Percentiles rank a stretch among this genome's conserved stretches.
These are phyloP conservation scores for Eupithecia subfuscata DNA, from an alignment of 2,888 invertebrate genomes.

Conservation along the genomic window DNA sequence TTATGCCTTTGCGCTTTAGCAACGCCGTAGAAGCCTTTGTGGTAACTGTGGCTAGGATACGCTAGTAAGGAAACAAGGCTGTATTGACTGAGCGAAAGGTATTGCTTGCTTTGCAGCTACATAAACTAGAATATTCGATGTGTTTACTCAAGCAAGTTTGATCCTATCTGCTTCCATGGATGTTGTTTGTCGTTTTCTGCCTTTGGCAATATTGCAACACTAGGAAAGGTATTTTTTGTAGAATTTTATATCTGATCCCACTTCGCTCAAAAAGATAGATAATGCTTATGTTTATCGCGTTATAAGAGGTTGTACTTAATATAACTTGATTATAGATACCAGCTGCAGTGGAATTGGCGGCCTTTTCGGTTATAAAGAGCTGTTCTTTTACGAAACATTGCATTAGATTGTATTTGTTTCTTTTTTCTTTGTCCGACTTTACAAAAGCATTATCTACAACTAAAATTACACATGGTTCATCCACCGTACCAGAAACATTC, in stretches of 20 bases:
- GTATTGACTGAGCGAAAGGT: neutral
- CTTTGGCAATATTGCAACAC: neutral
- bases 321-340: neutral
- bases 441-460: slow-evolving; percentile 6
- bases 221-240: no score
- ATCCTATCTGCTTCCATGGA: neutral
- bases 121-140: neutral
- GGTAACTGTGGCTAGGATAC: neutral
- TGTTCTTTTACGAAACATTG: neutral
- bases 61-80: neutral
- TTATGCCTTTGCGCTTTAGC: slow-evolving; percentile 2
- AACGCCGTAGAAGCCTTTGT: slow-evolving; percentile 1
- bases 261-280: neutral
- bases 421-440: neutral
- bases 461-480: slow-evolving; percentile 16
- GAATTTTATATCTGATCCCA: neutral
- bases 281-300: no score
- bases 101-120: neutral
- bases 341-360: neutral
- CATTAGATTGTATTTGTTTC: neutral
- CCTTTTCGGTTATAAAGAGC: no score
- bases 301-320: no score
- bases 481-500: slow-evolving; percentile 27
- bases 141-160: neutral
- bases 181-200: neutral